Base-by-base conservation (phyloP, 2,888 invertebrate genomes). In the Athrips mouffetella region DNA sequence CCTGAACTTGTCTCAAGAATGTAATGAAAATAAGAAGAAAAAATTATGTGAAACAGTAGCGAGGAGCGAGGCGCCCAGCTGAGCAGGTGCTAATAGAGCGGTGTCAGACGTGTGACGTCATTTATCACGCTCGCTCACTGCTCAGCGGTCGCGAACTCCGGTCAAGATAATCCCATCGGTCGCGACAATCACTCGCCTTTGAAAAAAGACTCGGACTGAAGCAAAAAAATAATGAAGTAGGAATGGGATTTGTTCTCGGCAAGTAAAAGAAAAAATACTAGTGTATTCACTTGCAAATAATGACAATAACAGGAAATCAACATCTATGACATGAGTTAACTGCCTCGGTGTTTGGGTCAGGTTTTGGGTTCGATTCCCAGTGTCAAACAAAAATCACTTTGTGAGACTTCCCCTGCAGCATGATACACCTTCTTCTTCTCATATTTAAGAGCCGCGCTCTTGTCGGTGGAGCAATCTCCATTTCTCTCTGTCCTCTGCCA, bases 81-180 rank as follows among this genome's bases (percentile, higher is more conserved):
- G 62, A 47, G 55, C 39, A 41, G 41, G 41, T 41, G 53, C 39
- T 62, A 57, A 58, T 58, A 57, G 49, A 55, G 49, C 47, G 48
- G 40, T 48, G 41, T 16, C 25, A 40, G 39, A 48, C 47, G 37
- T 51, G 41, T 51, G 41, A 42, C 47, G 47, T 48, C 49, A 42
- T 49, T 39, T 40, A 40, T 49, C 49, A 49, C 40, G 21, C 29
- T 46, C 45, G 31, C 33, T 33, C 23, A 33, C 37, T 37, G 31
- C 33, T 33, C 23, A 33, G 16, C 33, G 44, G 37, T 37, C 37
- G 37, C 21, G 37, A 37, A 37, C 37, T 37, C 37, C 41, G 27
- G 41, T 23, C 23, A 27, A 41, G 41, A 41, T 41, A 41, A 41
- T 41, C 23, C 41, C 41, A 16, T 27, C 21, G 41, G 27, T 27